These are phyloP conservation scores for Diarsia brunnea DNA, from an alignment of 2,888 invertebrate species.

Conservation along the genomic window DNA sequence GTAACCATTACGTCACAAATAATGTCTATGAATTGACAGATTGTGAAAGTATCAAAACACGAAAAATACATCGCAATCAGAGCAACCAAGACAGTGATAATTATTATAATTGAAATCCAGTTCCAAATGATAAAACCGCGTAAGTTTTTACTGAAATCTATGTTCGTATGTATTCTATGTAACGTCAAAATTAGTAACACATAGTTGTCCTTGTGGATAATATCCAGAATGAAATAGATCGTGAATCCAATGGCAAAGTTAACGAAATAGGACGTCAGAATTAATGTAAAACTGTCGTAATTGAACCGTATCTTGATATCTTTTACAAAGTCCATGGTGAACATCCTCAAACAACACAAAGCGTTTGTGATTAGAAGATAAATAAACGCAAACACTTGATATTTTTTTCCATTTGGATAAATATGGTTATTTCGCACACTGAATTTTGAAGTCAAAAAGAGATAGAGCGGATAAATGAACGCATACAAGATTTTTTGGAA, in stretches of 20 bases:
- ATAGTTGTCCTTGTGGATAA: background rate
- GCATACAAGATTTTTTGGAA: background rate
- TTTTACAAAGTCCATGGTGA: background rate
- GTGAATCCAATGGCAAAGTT: background rate
- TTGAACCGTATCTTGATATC: background rate
- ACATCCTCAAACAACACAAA: background rate
- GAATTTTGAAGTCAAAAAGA: background rate
- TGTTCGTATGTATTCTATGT: background rate
- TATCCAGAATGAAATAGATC: background rate
- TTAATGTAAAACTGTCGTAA: background rate
- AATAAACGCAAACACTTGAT: background rate
- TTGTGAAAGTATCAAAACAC: background rate
- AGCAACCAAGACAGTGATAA: background rate
- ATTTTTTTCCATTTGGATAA: background rate
- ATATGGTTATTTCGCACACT: background rate
- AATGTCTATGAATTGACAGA: background rate
- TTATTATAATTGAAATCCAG: background rate
- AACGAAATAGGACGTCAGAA: background rate
- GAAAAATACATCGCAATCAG: background rate
- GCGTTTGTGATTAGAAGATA: background rate
- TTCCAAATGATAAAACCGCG: constrained; percentile 2
- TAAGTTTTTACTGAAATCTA: background rate
- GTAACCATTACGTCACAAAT: background rate
- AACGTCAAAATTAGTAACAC: background rate
- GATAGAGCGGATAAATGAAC: background rate